Evolutionary conservation across 1,140 invertebrate species (phyloP).

Genomic region (Meloidogyne floridensis): DNA sequence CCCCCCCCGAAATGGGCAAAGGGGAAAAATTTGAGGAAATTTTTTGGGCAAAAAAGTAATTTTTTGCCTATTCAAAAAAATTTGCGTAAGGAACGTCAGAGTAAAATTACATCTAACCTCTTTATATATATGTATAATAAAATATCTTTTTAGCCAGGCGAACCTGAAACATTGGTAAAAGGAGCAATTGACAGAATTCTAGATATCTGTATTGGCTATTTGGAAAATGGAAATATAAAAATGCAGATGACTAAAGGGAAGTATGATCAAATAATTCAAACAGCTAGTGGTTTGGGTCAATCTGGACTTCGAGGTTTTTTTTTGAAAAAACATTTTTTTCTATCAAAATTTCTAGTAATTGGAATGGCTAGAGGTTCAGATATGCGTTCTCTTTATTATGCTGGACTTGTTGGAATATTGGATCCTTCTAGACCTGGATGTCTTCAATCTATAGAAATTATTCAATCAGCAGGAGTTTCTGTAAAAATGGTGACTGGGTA

Average conservation of each 20-base stretch:
- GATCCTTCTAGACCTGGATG: conserved; percentile 89
- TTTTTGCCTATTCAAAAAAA: too few species aligned
- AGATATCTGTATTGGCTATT: conserved; percentile 82
- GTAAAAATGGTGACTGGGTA: conserved; percentile 98
- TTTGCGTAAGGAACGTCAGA: too few species aligned
- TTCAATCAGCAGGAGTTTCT: conserved; percentile 81
- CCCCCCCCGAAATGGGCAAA: too few species aligned
- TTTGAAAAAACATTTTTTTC: background rate
- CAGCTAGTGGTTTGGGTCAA: conserved; percentile 67
- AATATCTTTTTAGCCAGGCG: conserved; percentile 56
- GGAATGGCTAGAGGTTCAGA: conserved; percentile 82
- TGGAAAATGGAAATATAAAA: conserved; percentile 74
- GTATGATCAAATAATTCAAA: conserved; percentile 78
- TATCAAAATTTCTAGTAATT: conserved; percentile 72
- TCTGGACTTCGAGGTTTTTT: conserved; percentile 68
- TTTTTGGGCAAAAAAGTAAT: too few species aligned
- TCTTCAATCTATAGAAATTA: conserved; percentile 79
- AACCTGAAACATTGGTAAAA: conserved; percentile 88
- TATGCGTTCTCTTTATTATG: conserved; percentile 80
- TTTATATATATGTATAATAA: background rate
- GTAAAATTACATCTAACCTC: conserved; percentile 66
- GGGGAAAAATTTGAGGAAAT: too few species aligned
- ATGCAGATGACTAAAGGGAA: conserved; percentile 77
- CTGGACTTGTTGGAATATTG: conserved; percentile 90
- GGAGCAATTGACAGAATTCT: conserved; percentile 89